Evolutionary conservation across 2,113 vertebrate genomes (phyloP).

Genomic region (Falco punctatus): DNA sequence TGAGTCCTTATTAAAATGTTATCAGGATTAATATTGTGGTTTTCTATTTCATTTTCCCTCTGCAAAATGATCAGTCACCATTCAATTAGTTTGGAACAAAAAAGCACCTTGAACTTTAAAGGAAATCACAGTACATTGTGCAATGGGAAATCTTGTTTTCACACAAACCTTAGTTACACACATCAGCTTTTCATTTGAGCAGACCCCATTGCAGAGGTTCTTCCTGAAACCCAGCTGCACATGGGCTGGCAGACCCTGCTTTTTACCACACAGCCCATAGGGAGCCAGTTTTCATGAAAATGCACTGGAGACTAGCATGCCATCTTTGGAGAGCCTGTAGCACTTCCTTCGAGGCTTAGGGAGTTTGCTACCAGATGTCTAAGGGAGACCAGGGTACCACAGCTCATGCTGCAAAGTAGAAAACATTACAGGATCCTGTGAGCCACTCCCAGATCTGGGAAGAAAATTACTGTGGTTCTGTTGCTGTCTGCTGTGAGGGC

Average conservation of each 20-base stretch:
- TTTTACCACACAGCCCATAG: background rate
- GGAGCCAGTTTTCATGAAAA: background rate
- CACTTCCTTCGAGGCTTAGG: fast-evolving
- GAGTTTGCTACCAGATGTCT: background rate
- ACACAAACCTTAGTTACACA: background rate
- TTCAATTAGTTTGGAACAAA: background rate
- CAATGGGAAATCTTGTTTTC: background rate
- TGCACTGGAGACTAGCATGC: background rate
- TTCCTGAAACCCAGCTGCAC: background rate
- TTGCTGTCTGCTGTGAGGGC: background rate
- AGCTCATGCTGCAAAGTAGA: background rate
- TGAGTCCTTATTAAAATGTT: constrained; percentile 43
- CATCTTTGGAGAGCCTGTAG: background rate
- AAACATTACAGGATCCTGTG: background rate
- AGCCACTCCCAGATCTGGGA: background rate
- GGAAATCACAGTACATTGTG: background rate
- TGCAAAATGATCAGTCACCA: constrained; percentile 36
- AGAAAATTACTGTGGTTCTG: background rate
- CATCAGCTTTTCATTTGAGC: background rate
- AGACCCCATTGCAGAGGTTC: background rate
- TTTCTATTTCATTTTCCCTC: constrained; percentile 62
- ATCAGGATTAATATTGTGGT: constrained; percentile 27
- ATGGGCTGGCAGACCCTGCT: background rate
- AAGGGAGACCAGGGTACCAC: background rate
- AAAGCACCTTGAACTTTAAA: background rate